Evolutionary conservation across 2,113 vertebrate species (phyloP).

Genomic region (Oryzias woworae): DNA sequence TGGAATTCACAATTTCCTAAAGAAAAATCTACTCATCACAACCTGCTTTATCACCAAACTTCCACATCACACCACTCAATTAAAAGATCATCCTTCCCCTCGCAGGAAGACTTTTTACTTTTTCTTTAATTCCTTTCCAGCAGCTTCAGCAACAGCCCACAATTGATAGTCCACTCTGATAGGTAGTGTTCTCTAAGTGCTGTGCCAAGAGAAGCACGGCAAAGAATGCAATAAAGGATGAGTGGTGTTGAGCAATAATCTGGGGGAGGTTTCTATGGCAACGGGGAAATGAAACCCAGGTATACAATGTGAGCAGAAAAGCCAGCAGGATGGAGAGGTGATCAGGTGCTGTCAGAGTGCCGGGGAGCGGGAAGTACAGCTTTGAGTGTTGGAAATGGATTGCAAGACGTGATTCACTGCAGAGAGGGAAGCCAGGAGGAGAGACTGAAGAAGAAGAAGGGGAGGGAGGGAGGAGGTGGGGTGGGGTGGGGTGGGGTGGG

Average conservation of each 20-base stretch:
- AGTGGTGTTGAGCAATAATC: constrained; percentile 50
- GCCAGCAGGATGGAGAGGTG: constrained; percentile 24
- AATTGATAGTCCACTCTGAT: constrained; percentile 42
- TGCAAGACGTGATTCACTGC: constrained; percentile 64
- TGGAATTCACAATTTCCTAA: background rate
- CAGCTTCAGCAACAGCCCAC: constrained; percentile 31
- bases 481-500: constrained; percentile 45
- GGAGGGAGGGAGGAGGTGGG: background rate
- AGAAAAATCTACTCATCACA: background rate
- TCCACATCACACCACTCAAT: constrained; percentile 29
- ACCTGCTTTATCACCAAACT: constrained; percentile 28
- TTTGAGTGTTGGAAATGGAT: constrained; percentile 58
- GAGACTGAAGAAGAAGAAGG: constrained; percentile 11
- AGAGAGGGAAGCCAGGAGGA: constrained; percentile 39
- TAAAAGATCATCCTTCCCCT: constrained; percentile 21
- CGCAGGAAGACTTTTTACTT: constrained; percentile 40
- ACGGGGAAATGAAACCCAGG: constrained; percentile 51
- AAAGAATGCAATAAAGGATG: constrained; percentile 39
- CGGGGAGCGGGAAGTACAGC: constrained; percentile 44
- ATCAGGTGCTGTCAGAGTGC: constrained; percentile 55
- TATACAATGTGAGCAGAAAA: constrained; percentile 55
- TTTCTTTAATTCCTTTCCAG: constrained; percentile 21
- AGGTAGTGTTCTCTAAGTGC: constrained; percentile 51
- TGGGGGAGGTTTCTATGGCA: constrained; percentile 56
- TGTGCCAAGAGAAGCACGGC: constrained; percentile 22